phyloP scores from a whole-genome alignment of 2,888 invertebrate species.

The Cryptus viduatorius region DNA sequence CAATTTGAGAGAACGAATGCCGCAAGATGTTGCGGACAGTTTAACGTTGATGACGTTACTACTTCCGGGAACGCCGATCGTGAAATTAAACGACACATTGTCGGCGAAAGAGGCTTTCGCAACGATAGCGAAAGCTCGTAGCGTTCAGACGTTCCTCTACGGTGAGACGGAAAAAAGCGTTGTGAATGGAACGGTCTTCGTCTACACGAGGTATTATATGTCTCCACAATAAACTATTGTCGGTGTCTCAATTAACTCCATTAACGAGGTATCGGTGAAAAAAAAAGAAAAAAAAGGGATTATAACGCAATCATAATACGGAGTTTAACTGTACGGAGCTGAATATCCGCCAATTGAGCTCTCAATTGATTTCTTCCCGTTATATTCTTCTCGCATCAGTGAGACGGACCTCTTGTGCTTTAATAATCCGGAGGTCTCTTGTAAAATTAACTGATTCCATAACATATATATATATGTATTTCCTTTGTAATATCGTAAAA shows the following conservation, averaged over 20 bases:
- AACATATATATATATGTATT: slow-evolving; percentile 11
- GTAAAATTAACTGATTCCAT: slow-evolving; percentile 19
- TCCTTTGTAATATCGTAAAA: neutral
- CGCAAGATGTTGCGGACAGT: slow-evolving; percentile 86
- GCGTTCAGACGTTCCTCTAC: slow-evolving; percentile 88
- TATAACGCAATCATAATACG: neutral
- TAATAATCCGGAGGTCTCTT: slow-evolving; percentile 27
- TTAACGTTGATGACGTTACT: slow-evolving; percentile 89
- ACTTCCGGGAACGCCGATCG: slow-evolving; percentile 92
- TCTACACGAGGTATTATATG: slow-evolving; percentile 88
- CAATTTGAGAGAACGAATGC: slow-evolving; percentile 77
- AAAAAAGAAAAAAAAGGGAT: neutral
- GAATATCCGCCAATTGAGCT: slow-evolving; percentile 55
- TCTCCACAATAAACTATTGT: slow-evolving; percentile 14
- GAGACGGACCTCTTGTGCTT: slow-evolving; percentile 20
- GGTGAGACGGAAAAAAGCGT: slow-evolving; percentile 84
- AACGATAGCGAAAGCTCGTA: slow-evolving; percentile 84
- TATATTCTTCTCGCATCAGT: slow-evolving; percentile 57
- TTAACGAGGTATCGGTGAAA: neutral
- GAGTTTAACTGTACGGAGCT: neutral
- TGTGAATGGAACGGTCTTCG: slow-evolving; percentile 87
- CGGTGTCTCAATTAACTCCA: neutral
- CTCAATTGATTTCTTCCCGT: slow-evolving; percentile 71
- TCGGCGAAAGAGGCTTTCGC: slow-evolving; percentile 80
- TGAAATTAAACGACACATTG: slow-evolving; percentile 83